Evolutionary conservation across 2,797 vertebrate genomes (phyloP).

Genomic region (Spea hammondii): DNA sequence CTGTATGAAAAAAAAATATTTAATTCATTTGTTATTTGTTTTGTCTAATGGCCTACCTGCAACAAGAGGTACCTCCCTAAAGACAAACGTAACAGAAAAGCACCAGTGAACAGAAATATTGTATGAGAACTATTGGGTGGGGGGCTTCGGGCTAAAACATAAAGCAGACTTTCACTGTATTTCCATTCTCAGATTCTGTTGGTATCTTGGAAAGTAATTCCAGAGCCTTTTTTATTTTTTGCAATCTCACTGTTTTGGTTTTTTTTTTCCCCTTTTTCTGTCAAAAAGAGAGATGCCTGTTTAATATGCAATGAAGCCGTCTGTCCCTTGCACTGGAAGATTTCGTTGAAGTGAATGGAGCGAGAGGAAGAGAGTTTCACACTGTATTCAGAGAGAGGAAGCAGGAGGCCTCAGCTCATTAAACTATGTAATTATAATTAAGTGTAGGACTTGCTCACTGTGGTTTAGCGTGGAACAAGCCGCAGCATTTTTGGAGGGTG

Average conservation of each 20-base stretch:
- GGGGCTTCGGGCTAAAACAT: too few species aligned
- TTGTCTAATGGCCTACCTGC: too few species aligned
- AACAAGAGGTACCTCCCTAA: too few species aligned
- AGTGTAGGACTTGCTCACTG: conserved; percentile 27
- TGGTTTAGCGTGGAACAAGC: conserved; percentile 6
- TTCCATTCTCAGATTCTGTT: too few species aligned
- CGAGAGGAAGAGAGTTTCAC: conserved; percentile 22
- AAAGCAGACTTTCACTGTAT: too few species aligned
- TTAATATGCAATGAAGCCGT: conserved; percentile 35
- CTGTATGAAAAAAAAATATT: too few species aligned
- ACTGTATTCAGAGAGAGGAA: conserved; percentile 20
- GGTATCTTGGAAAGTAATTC: too few species aligned
- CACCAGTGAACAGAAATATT: too few species aligned
- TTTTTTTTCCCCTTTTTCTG: conserved; percentile 4
- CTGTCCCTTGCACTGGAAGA: conserved; percentile 33
- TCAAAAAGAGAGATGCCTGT: conserved; percentile 22
- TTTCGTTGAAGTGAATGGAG: conserved; percentile 38
- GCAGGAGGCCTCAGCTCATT: conserved; percentile 38
- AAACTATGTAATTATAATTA: conserved; percentile 42
- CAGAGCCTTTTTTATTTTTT: not conserved
- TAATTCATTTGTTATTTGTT: too few species aligned
- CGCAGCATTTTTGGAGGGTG: too few species aligned
- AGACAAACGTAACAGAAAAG: too few species aligned
- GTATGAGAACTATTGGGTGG: too few species aligned
- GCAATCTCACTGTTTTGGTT: conserved; percentile 11